Conservation (phyloP, 1,140 invertebrate species). For the Protaetia brevitarsis region DNA sequence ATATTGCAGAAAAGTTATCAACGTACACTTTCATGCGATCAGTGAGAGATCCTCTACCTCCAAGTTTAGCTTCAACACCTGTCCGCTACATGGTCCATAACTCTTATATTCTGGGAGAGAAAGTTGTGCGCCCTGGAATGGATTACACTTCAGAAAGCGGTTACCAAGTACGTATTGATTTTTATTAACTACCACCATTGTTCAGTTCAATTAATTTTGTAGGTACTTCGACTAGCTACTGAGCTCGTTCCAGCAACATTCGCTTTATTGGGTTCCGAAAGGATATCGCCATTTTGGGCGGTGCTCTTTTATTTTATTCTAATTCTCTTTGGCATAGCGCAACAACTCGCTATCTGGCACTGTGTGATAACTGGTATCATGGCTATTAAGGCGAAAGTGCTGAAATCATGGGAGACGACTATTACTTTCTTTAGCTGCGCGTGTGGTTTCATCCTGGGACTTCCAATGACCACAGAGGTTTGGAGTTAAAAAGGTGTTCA, state of each 20-base stretch:
- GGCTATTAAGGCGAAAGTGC: conserved; percentile 67
- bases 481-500: conserved; percentile 39
- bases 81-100: conserved; percentile 67
- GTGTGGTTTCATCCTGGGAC: conserved; percentile 77
- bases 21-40: conserved; percentile 69
- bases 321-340: conserved; percentile 81
- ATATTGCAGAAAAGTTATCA: conserved; percentile 65
- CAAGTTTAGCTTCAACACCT: conserved; percentile 52
- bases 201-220: conserved; percentile 37
- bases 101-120: conserved; percentile 68
- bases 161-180: conserved; percentile 58
- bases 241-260: conserved; percentile 82
- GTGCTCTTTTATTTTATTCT: conserved; percentile 82
- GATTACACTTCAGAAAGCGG: conserved; percentile 61
- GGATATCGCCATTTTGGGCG: conserved; percentile 80
- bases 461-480: conserved; percentile 87
- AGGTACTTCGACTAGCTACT: conserved; percentile 74
- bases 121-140: conserved; percentile 57
- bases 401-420: conserved; percentile 77
- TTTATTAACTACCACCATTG: neutral
- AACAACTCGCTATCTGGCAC: conserved; percentile 67
- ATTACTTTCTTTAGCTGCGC: conserved; percentile 84
- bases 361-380: conserved; percentile 78
- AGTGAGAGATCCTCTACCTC: conserved; percentile 51
- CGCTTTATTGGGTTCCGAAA: conserved; percentile 64